phyloP scores from a whole-genome alignment of 2,888 invertebrate species.

The Microdon myrmicae region DNA sequence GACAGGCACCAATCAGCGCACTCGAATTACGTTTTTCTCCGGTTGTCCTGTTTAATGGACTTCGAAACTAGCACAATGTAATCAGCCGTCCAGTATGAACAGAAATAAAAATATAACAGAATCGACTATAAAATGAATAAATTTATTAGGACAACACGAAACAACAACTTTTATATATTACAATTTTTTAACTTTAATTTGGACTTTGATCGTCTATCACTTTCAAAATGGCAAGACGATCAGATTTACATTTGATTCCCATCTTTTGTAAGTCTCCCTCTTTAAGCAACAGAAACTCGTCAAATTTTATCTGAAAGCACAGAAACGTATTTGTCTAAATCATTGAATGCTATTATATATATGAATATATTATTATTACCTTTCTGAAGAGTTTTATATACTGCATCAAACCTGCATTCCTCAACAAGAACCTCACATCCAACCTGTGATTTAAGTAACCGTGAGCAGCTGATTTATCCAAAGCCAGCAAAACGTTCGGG shows the following conservation, averaged over 20 bases:
- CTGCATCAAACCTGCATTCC: conserved; percentile 40
- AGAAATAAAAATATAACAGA: too few relatives aligned
- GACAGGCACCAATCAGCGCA: too few relatives aligned
- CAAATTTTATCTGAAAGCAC: conserved; percentile 36
- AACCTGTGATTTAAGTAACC: conserved; percentile 44
- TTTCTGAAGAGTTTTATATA: conserved; percentile 34
- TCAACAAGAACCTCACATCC: conserved; percentile 35
- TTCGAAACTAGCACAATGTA: too few relatives aligned
- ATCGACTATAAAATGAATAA: neutral
- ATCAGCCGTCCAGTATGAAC: too few relatives aligned
- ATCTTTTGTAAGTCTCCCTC: conserved; percentile 30
- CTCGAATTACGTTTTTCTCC: too few relatives aligned
- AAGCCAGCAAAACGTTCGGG: conserved; percentile 20
- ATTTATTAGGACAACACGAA: conserved; percentile 6
- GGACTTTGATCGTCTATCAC: conserved; percentile 39
- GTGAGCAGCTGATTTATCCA: conserved; percentile 37
- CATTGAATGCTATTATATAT: too few relatives aligned
- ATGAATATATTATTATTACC: conserved; percentile 32
- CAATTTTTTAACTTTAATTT: too few relatives aligned
- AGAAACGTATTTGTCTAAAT: neutral
- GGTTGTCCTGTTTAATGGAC: too few relatives aligned
- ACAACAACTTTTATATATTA: neutral
- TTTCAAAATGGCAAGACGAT: conserved; percentile 22
- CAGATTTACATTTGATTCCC: conserved; percentile 30
- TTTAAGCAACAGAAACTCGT: conserved; percentile 29